phyloP scores from a whole-genome alignment of 2,113 vertebrate species.

The Arothron firmamentum region DNA sequence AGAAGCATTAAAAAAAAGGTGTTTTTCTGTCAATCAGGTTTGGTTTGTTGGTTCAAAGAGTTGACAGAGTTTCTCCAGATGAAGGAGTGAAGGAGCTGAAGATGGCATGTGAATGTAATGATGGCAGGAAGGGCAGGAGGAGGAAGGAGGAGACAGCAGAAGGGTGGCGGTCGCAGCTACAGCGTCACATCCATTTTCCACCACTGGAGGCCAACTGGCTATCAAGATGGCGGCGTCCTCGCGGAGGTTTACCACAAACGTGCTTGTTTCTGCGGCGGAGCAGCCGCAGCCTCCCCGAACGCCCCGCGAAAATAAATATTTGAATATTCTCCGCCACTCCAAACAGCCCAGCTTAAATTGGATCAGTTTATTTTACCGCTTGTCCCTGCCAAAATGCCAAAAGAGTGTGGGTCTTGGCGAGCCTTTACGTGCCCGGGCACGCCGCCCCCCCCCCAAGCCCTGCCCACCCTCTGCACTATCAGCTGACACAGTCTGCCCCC shows the following conservation, averaged over 20 bases:
- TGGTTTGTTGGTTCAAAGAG: constrained; percentile 17
- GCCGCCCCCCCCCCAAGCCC: constrained; percentile 63
- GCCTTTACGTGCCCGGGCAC: constrained; percentile 61
- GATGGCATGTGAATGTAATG: not conserved
- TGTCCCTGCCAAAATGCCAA: constrained; percentile 82
- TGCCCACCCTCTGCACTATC: constrained; percentile 78
- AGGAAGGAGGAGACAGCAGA: constrained; percentile 35
- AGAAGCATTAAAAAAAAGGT: constrained; percentile 15
- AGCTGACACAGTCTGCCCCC: constrained; percentile 78
- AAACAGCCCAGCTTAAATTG: constrained; percentile 79
- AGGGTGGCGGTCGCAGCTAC: constrained; percentile 38
- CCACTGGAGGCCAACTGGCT: constrained; percentile 74
- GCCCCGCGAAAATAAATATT: constrained; percentile 79
- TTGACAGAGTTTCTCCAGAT: constrained; percentile 23
- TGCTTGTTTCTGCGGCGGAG: constrained; percentile 61
- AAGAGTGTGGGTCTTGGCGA: constrained; percentile 79
- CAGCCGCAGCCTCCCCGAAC: constrained; percentile 57
- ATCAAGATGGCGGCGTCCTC: constrained; percentile 56
- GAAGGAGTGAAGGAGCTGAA: not conserved
- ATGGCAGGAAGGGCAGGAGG: constrained; percentile 21
- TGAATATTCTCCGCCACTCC: constrained; percentile 78
- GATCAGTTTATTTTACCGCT: constrained; percentile 76
- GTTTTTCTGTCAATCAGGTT: constrained; percentile 17
- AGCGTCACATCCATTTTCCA: constrained; percentile 64
- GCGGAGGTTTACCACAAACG: constrained; percentile 44